Base-by-base conservation (phyloP, 2,888 invertebrate species). In the Blastobasis adustella region DNA sequence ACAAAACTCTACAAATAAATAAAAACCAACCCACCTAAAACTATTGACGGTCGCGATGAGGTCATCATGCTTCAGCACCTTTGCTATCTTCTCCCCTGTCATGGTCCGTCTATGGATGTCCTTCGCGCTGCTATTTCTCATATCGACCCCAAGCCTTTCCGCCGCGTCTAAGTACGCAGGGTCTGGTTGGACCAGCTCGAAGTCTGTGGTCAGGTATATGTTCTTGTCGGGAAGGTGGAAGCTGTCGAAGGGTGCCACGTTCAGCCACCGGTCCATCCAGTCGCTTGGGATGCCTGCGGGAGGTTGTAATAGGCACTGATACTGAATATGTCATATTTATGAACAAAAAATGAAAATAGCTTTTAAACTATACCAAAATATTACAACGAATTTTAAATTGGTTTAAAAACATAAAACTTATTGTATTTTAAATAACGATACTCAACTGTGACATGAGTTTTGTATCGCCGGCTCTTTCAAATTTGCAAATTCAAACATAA, bases 221-320 rank as follows among this genome's bases (percentile, higher is more conserved):
- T 96, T 96, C 38, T 92, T 90, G 8, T 90, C 88, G 0, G 96
- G 96, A 4, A 96, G 75, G 59, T 90, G 89, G 67, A 95, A 92
- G 39, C 91, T 90, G 0, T 83, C 58, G 49, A 90, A 82, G 0
- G 91, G 89, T 39, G 85, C 67, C 0, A 90, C 90, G 6, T 78
- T 82, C 9, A 90, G 65, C 95, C 95, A 95, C 0, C 89, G 76
- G 3, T 90, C 62, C 2, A 91, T 71, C 93, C 93, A 93, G 8
- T 89, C 83, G 4, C 73, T 44, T 0, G 94, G 93, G 58, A 94
- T 92, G 38, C 91, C 92, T 86, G 66, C 66, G 49, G 5, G 46
- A 36, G 42, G 1, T 42, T 6, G 3, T 23, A 23, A 23, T 2
- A 23, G 23, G 23, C 2, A 23, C 23, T 23, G 23, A 23, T 23